Evolutionary conservation across 2,888 invertebrate species (phyloP), one percentile per base, ranked within the genome.

Genomic region (Xestia rhomboidea): DNA sequence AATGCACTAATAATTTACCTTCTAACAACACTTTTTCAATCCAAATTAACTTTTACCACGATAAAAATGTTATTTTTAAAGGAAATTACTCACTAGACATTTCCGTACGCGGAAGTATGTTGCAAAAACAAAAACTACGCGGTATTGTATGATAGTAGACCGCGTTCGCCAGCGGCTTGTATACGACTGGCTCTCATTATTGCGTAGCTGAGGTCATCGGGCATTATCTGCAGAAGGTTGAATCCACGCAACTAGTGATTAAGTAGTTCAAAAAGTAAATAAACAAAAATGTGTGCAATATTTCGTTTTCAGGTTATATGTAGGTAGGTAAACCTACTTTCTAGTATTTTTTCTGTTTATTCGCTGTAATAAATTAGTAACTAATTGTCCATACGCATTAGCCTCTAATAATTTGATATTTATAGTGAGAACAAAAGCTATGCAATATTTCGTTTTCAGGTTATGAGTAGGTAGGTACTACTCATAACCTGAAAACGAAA

Each of bases 21-120:
- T 64, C 7, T 15, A 60, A 30, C 27, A 34, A 75, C 74, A 78
- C 54, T 49, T 38, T 15, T 51, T 41, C 21, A 34, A 51, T 38
- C 41, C 30, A 51, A 49, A 51, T 71, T 67, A 27, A 62, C 66
- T 21, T 13, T 24, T 0, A 41, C 46, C 62, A 64, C 64, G 24
- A 13, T 66, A 54, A 15, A 44, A 60, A 66, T 30, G 38, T n/a
- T 44, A 71, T 54, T 67, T 79, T 68, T 57, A 49, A 13, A 51
- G 21, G 24, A 38, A 49, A 81, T 88, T 88, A 87, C 84, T 88
- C 82, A 82, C 82, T 87, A 63, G 77, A 72, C 80, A 69, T 60
- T 74, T 57, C 7, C 63, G 34, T 60, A 38, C 62, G 70, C 73
- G 85, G 67, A 80, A 83, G 67, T 73, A 7, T 75, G 64, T 44